phyloP scores from a whole-genome alignment of 2,113 vertebrate species.

The Lichenostomus cassidix region DNA sequence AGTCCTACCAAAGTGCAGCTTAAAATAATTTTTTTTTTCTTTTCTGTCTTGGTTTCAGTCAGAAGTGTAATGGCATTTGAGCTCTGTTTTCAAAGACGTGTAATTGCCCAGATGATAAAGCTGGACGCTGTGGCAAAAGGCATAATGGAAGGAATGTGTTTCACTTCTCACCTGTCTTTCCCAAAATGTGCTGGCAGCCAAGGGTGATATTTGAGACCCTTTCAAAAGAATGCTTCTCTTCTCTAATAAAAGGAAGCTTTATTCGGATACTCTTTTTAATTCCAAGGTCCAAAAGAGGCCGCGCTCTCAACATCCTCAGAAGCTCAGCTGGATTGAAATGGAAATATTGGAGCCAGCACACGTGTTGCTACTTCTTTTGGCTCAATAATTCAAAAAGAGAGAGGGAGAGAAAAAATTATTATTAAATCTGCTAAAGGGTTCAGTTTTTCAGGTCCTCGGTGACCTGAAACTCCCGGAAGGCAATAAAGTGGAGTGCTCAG shows the following conservation, averaged over 20 bases:
- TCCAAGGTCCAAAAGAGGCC: conserved; percentile 24
- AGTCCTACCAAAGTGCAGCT: background rate
- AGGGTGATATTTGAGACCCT: conserved; percentile 59
- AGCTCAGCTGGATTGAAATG: background rate
- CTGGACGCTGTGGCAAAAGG: background rate
- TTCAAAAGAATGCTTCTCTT: conserved; percentile 63
- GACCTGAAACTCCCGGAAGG: background rate
- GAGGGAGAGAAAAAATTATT: background rate
- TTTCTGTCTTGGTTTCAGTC: background rate
- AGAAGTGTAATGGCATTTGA: background rate
- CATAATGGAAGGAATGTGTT: conserved; percentile 58
- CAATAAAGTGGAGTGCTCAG: background rate
- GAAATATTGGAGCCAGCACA: conserved; percentile 39
- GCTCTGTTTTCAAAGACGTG: background rate
- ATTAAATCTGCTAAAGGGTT: background rate
- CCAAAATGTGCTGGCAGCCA: conserved; percentile 54
- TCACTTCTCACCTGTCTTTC: conserved; percentile 69
- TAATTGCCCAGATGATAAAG: conserved; percentile 21
- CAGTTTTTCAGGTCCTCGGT: background rate
- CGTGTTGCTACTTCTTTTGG: conserved; percentile 34
- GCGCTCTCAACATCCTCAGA: background rate
- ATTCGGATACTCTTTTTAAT: conserved; percentile 47
- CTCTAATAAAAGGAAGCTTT: conserved; percentile 62
- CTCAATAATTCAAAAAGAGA: background rate
- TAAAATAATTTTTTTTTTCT: background rate